Conservation (phyloP, 2,797 vertebrate genomes). For the Picus viridis region DNA sequence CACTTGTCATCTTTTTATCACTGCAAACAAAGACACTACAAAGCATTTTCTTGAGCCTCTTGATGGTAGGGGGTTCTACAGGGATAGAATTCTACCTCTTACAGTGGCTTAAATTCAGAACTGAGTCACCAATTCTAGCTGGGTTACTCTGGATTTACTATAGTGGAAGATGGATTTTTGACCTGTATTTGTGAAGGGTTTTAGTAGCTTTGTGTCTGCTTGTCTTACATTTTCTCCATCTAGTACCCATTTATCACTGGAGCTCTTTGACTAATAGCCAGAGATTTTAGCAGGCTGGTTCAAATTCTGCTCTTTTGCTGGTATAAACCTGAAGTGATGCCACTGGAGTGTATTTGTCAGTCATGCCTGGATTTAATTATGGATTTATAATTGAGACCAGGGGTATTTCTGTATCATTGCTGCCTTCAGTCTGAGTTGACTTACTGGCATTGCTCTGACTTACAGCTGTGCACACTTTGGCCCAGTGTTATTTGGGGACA, state of each 20-base stretch:
- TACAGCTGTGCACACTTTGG: conserved; percentile 69
- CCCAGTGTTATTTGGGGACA: conserved; percentile 71
- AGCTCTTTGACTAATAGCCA: not conserved
- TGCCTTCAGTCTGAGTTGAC: conserved; percentile 59
- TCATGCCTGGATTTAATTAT: conserved; percentile 63
- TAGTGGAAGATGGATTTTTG: not conserved
- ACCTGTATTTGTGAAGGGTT: conserved; percentile 3
- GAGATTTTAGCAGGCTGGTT: conserved; percentile 18
- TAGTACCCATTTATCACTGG: not conserved
- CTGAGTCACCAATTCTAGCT: not conserved
- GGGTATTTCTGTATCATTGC: conserved; percentile 48
- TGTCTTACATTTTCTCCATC: not conserved
- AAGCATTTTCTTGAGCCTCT: conserved; percentile 29
- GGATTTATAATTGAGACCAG: conserved; percentile 60
- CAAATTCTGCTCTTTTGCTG: conserved; percentile 36
- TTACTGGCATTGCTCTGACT: conserved; percentile 62
- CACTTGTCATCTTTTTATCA: conserved; percentile 18
- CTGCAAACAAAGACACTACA: conserved; percentile 24
- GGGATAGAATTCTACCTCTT: conserved; percentile 25
- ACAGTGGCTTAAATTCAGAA: conserved; percentile 2
- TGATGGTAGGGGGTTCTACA: not conserved
- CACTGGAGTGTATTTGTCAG: conserved; percentile 48
- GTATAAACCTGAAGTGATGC: conserved; percentile 54
- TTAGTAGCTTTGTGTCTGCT: not conserved
- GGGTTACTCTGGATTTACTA: conserved; percentile 28